Evolutionary conservation across 2,113 vertebrate species (phyloP).

Genomic region (Amia ocellicauda): DNA sequence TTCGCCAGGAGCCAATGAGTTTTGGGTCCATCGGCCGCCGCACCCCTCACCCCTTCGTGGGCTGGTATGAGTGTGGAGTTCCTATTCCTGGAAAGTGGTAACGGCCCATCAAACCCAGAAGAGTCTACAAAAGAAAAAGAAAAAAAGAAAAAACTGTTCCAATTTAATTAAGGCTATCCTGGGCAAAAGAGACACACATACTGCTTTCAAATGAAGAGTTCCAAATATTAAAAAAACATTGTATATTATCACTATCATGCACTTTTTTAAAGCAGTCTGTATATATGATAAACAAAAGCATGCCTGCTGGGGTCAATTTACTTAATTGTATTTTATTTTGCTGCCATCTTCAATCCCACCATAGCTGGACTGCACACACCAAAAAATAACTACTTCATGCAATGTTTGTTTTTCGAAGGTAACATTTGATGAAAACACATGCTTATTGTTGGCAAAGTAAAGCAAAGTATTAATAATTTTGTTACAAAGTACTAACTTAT

Average conservation of each 20-base stretch:
- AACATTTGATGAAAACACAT: no score
- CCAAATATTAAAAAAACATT: conserved; percentile 55
- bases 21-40: conserved; percentile 86
- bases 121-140: conserved; percentile 26
- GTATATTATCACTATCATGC: conserved; percentile 59
- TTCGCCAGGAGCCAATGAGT: conserved; percentile 87
- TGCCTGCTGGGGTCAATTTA: conserved; percentile 53
- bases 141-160: conserved; percentile 26
- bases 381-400: no score
- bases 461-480: no score
- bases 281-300: conserved; percentile 68
- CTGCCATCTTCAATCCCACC: no score
- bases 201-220: conserved; percentile 59
- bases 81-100: conserved; percentile 97
- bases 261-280: conserved; percentile 70
- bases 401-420: no score
- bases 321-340: conserved; percentile 38
- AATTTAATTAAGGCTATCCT: conserved; percentile 42
- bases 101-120: conserved; percentile 32
- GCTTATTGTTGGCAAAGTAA: no score
- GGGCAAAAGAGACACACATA: conserved; percentile 36
- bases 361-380: no score
- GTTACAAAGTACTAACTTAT: not conserved
- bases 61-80: conserved; percentile 97
- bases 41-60: conserved; percentile 85